These are phyloP conservation scores for Chinchilla lanigera DNA, from an alignment of 2,113 vertebrate species.

Conservation along the genomic window DNA sequence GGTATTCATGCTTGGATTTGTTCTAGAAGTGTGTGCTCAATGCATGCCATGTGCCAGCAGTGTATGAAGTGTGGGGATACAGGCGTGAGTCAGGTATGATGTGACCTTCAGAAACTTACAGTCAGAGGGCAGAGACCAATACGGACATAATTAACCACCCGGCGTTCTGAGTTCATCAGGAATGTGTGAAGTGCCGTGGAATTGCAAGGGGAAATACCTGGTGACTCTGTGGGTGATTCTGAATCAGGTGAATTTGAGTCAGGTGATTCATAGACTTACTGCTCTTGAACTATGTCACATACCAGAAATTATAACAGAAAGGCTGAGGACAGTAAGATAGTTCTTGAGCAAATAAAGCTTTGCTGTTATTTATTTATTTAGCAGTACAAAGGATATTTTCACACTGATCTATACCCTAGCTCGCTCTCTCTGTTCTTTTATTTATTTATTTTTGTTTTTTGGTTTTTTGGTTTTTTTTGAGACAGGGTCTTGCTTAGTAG, in stretches of 20 bases:
- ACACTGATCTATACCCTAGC: background rate
- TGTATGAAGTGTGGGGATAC: background rate
- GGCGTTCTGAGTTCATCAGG: background rate
- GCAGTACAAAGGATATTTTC: background rate
- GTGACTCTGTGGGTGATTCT: background rate
- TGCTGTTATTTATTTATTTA: background rate
- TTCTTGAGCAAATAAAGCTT: background rate
- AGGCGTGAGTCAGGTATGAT: background rate
- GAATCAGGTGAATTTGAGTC: background rate
- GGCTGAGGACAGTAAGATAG: background rate
- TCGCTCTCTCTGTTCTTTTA: background rate
- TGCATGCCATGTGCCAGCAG: background rate
- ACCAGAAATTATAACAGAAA: constrained; percentile 29
- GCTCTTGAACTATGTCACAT: background rate
- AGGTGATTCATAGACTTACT: background rate
- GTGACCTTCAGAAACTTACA: background rate
- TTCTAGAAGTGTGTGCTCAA: background rate
- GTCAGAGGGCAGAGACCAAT: background rate
- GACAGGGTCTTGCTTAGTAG: background rate
- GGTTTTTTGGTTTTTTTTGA: background rate
- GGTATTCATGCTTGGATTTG: background rate
- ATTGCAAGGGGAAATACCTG: background rate
- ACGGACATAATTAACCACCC: background rate
- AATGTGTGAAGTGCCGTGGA: background rate
- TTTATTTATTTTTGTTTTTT: too few species aligned